Conservation (phyloP, 2,888 invertebrate genomes). For the Erebia aethiops region DNA sequence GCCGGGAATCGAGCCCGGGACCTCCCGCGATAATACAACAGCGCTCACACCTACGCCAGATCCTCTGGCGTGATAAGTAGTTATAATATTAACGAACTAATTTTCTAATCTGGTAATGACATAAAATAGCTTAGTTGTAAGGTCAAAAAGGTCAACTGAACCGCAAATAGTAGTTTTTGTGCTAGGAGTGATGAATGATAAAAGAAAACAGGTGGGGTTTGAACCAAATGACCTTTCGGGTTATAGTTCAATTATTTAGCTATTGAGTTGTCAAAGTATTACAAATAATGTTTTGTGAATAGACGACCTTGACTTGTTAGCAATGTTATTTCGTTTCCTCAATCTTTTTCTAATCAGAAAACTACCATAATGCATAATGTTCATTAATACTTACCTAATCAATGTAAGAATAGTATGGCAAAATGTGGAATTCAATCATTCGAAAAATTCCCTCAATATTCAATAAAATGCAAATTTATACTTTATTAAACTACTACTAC, state of each 20-base stretch:
- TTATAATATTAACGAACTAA: no score
- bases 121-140: background rate
- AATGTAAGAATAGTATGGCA: background rate
- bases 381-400: background rate
- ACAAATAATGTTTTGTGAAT: background rate
- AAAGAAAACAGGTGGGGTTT: constrained; percentile 1
- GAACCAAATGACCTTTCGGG: background rate
- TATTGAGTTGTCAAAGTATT: background rate
- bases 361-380: background rate
- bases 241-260: constrained; percentile 1
- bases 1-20: no score
- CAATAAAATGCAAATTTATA: no score
- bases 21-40: no score
- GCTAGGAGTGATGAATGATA: background rate
- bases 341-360: background rate
- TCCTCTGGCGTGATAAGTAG: no score
- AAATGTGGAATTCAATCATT: background rate
- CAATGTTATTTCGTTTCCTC: background rate
- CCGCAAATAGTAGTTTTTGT: no score
- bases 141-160: background rate
- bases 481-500: no score
- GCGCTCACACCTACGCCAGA: no score
- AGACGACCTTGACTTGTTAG: background rate
- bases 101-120: background rate
- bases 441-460: background rate